Percentiles rank a stretch among this genome's conserved stretches.
Conservation (phyloP, 2,888 invertebrate genomes). For the Griposia aprilina region DNA sequence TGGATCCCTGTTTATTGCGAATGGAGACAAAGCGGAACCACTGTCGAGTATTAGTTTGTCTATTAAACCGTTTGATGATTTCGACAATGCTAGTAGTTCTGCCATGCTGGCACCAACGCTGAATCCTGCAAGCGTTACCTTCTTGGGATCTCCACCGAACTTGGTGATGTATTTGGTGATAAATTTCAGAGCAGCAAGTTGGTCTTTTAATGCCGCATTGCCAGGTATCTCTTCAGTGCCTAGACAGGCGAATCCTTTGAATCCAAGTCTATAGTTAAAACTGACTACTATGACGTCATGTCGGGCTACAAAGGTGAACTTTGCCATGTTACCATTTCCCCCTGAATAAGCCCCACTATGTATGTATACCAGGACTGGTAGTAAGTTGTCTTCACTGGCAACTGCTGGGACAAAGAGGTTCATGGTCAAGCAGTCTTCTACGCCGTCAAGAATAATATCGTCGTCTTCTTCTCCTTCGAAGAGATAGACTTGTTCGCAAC, state of each 20-base stretch:
- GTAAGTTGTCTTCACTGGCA: constrained; percentile 77
- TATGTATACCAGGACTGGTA: constrained; percentile 84
- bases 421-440: constrained; percentile 81
- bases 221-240: constrained; percentile 92
- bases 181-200: constrained; percentile 94
- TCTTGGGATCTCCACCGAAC: constrained; percentile 95
- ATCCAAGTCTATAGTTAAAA: constrained; percentile 93
- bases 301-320: constrained; percentile 91
- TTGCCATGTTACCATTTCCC: constrained; percentile 84
- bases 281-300: constrained; percentile 92
- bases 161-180: constrained; percentile 93
- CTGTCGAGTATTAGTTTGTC: constrained; percentile 85
- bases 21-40: constrained; percentile 84
- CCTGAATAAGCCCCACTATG: constrained; percentile 86
- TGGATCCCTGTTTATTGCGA: constrained; percentile 83
- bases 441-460: constrained; percentile 76
- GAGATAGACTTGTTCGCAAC: constrained; percentile 82
- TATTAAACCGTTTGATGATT: constrained; percentile 80
- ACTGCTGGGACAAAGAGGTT: constrained; percentile 81
- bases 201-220: constrained; percentile 96
- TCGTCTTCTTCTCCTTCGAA: constrained; percentile 75
- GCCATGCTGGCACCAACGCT: constrained; percentile 93
- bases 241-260: constrained; percentile 93
- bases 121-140: constrained; percentile 95
- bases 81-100: constrained; percentile 81